Percentiles rank a stretch among this genome's conserved stretches.
phyloP scores from a whole-genome alignment of 2,888 invertebrate genomes.

The Sepiola atlantica region DNA sequence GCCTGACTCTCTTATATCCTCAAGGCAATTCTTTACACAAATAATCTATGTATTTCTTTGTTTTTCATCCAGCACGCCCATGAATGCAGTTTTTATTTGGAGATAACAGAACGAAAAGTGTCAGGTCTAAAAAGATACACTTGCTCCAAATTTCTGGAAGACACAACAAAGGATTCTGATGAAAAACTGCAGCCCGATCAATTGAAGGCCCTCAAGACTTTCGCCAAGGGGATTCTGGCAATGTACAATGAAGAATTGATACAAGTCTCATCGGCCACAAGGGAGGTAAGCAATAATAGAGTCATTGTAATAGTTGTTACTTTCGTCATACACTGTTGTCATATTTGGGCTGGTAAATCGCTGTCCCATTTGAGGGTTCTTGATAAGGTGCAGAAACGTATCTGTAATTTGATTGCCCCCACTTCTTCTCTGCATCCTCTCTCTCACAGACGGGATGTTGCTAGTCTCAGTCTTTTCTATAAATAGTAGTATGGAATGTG shows the following conservation, averaged over 20 bases:
- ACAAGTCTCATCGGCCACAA: neutral
- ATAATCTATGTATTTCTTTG: neutral
- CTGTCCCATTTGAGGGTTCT: no score
- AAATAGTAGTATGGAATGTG: no score
- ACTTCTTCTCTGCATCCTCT: no score
- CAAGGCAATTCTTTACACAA: no score
- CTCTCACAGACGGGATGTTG: no score
- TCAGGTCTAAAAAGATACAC: neutral
- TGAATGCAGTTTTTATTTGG: neutral
- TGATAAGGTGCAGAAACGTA: no score
- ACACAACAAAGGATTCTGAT: neutral
- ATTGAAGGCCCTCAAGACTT: neutral
- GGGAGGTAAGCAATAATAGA: neutral
- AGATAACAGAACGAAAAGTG: neutral
- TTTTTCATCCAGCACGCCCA: neutral
- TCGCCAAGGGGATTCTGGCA: neutral
- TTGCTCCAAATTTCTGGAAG: neutral
- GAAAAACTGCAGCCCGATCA: neutral
- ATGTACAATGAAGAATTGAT: neutral
- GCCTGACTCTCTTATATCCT: no score
- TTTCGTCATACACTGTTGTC: no score
- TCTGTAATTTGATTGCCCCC: no score
- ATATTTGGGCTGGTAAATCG: no score
- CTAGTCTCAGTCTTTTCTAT: no score
- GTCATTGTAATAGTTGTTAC: no score